Evolutionary conservation across 2,888 invertebrate species (phyloP), one percentile per base, ranked within the genome.

Genomic region (Heterodera filipjevi): DNA sequence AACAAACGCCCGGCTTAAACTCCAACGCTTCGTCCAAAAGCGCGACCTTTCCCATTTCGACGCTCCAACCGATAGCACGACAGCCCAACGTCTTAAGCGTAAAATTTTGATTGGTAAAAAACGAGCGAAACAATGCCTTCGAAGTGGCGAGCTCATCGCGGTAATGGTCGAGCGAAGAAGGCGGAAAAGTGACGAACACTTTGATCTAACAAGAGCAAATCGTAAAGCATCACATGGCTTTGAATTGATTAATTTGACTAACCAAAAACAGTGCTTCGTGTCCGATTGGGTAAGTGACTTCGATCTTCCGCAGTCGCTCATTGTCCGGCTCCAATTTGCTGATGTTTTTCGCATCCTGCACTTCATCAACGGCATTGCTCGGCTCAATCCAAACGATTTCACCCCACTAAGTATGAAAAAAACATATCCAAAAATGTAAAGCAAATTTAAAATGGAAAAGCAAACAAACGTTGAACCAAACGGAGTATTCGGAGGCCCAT

Each of bases 21-120:
- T 27, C 27, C 59, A 59, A n/a, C 12, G 59, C 19, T 12, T 59
- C 59, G 27, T 59, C 59, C n/a, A 59, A 27, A n/a, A 59, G 27
- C 1, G 59, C n/a, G 27, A 59, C 59, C 27, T 59, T 59, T 5
- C 59, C 59, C 59, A 59, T 59, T 59, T 59, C 59, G 59, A 59
- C 59, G 27, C n/a, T 59, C 59, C 59, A 59, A 27, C 59, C 59
- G 59, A 59, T 59, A n/a, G 59, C 59, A 59, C 59, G 59, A n/a
- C 59, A 59, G 27, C 59, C 59, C 59, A 59, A 59, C n/a, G 59
- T 1, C 59, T 59, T 8, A 59, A 59, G 27, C 59, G 0, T 10
- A 8, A 27, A 27, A 8, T 10, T 22, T 27, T 59, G 1, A 59
- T 1, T n/a, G 10, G 5, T 27, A n/a, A 59, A 59, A 59, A n/a